Evolutionary conservation across 2,113 vertebrate species (phyloP).

Genomic region (Mus spicilegus): DNA sequence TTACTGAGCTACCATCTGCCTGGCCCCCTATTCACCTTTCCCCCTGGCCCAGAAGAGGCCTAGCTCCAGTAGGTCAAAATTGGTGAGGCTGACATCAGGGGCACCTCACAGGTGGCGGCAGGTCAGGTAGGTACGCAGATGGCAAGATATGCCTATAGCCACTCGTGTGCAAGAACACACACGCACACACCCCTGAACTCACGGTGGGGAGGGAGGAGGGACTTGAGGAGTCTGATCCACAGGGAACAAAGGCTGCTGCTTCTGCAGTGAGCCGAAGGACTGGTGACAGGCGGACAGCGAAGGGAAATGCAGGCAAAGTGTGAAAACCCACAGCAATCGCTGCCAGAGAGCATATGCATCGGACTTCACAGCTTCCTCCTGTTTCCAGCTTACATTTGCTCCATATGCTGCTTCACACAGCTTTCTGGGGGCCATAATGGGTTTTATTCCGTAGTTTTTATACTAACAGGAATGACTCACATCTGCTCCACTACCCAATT

Average conservation of each 20-base stretch:
- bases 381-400: conserved; percentile 81
- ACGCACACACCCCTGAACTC: not conserved
- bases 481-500: conserved; percentile 86
- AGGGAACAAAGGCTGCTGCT: conserved; percentile 78
- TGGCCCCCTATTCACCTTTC: not conserved
- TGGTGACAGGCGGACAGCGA: conserved; percentile 76
- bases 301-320: conserved; percentile 72
- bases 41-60: not conserved
- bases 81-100: conserved; percentile 13
- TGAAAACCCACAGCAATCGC: conserved; percentile 73
- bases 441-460: conserved; percentile 83
- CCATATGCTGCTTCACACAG: conserved; percentile 84
- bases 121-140: conserved; percentile 35
- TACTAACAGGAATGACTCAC: conserved; percentile 84
- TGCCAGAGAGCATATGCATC: conserved; percentile 65
- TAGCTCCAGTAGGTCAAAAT: not conserved
- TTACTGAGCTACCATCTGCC: not conserved
- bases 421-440: conserved; percentile 83
- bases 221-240: conserved; percentile 73
- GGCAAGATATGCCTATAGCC: not conserved
- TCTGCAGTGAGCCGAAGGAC: conserved; percentile 65
- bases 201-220: conserved; percentile 62
- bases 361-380: conserved; percentile 78
- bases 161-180: accelerated
- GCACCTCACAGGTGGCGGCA: conserved; percentile 11